phyloP scores from a whole-genome alignment of 2,113 vertebrate species.

The Pagrus major region DNA sequence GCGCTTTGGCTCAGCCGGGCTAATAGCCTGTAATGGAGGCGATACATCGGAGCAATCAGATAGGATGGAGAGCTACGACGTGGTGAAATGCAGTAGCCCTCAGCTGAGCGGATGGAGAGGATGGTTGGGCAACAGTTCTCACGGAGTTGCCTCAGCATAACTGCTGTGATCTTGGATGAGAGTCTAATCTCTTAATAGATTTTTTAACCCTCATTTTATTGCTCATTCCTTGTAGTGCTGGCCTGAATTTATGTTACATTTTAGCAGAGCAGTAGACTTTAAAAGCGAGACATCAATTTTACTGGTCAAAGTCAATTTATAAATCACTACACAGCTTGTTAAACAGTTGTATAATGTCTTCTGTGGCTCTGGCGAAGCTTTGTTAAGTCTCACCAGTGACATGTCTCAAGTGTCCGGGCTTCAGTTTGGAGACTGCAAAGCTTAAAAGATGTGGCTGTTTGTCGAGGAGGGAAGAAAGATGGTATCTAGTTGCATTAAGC shows the following conservation, averaged over 20 bases:
- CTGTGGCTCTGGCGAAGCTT: background rate
- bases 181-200: slow-evolving; percentile 17
- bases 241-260: background rate
- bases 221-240: background rate
- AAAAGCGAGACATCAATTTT: background rate
- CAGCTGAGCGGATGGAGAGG: background rate
- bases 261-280: background rate
- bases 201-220: slow-evolving; percentile 2
- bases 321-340: background rate
- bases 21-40: slow-evolving; percentile 55
- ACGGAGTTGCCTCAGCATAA: slow-evolving; percentile 26
- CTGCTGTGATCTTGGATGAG: slow-evolving; percentile 3
- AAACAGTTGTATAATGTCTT: background rate
- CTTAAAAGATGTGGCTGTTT: background rate
- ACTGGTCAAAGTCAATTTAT: background rate
- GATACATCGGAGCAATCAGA: slow-evolving; percentile 34
- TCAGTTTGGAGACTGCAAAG: background rate
- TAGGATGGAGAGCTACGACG: slow-evolving; percentile 15
- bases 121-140: slow-evolving; percentile 27
- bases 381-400: background rate
- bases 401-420: background rate
- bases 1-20: slow-evolving; percentile 42
- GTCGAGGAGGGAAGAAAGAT: background rate
- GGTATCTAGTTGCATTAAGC: background rate
- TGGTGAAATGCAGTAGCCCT: slow-evolving; percentile 24